phyloP scores from a whole-genome alignment of 2,797 vertebrate genomes.

The Diglossa cyanea region DNA sequence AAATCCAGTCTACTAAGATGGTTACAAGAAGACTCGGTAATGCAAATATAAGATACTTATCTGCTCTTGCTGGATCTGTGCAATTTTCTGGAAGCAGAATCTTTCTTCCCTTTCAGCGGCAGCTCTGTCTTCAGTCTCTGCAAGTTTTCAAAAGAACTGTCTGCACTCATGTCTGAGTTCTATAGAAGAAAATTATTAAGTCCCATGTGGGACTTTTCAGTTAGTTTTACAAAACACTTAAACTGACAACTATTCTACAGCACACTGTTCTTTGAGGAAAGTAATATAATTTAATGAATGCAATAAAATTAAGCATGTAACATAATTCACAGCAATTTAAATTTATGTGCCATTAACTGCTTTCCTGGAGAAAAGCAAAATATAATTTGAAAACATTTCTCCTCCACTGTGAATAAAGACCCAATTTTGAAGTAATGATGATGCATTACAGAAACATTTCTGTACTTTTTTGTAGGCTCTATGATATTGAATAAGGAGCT shows the following conservation, averaged over 20 bases:
- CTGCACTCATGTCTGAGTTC: neutral
- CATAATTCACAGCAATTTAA: neutral
- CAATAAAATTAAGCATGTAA: slow-evolving; percentile 9
- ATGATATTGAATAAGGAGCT: neutral
- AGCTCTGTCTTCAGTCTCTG: neutral
- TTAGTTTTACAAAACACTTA: slow-evolving; percentile 2
- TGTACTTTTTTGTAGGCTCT: neutral
- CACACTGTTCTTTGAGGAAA: neutral
- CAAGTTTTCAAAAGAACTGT: neutral
- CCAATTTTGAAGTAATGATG: neutral
- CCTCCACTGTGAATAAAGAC: neutral
- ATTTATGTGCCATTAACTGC: neutral
- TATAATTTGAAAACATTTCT: slow-evolving; percentile 15
- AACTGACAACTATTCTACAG: slow-evolving; percentile 9
- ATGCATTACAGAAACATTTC: neutral
- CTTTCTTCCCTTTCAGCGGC: neutral
- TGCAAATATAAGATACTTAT: slow-evolving; percentile 46
- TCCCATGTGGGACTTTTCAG: neutral
- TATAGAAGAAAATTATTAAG: neutral
- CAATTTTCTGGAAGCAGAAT: neutral
- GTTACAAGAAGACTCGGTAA: neutral
- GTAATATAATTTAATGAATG: neutral
- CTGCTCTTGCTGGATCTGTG: neutral
- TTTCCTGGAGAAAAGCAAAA: neutral
- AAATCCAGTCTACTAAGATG: slow-evolving; percentile 7